Percentiles rank a stretch among this genome's conserved stretches.
Evolutionary conservation across 2,797 vertebrate species (phyloP).

Genomic region (Acrossocheilus fasciatus): DNA sequence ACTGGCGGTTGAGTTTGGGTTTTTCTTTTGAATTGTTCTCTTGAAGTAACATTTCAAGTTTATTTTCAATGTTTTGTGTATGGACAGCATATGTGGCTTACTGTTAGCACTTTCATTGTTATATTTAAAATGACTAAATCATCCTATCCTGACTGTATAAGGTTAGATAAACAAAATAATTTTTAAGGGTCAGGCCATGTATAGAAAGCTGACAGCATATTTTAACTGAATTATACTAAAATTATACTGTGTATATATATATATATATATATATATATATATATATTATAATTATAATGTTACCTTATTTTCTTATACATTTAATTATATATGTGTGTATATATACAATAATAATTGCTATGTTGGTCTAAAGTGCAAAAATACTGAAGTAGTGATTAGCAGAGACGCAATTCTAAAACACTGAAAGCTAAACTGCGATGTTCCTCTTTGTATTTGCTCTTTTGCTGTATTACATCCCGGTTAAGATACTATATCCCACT

Average conservation of each 20-base stretch:
- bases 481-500: constrained; percentile 19
- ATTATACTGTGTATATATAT: too few species aligned
- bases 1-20: not conserved
- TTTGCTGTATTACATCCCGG: not conserved
- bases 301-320: too few species aligned
- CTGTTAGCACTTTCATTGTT: not conserved
- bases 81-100: not conserved
- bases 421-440: not conserved
- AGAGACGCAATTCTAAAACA: not conserved
- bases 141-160: too few species aligned
- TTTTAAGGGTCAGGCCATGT: too few species aligned
- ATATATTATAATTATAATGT: too few species aligned
- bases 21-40: constrained; percentile 4
- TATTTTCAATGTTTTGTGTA: not conserved
- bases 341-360: not conserved
- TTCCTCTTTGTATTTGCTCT: not conserved
- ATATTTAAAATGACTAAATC: too few species aligned
- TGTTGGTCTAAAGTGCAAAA: not conserved
- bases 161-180: too few species aligned
- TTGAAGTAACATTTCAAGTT: not conserved
- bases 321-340: not conserved
- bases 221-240: too few species aligned
- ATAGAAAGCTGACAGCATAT: too few species aligned
- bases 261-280: too few species aligned
- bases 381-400: not conserved